A percentile compares a stretch with the other conserved stretches of the same genome.
Conservation (phyloP, 2,797 vertebrate species). For the Microctenopoma steveboyesi region DNA sequence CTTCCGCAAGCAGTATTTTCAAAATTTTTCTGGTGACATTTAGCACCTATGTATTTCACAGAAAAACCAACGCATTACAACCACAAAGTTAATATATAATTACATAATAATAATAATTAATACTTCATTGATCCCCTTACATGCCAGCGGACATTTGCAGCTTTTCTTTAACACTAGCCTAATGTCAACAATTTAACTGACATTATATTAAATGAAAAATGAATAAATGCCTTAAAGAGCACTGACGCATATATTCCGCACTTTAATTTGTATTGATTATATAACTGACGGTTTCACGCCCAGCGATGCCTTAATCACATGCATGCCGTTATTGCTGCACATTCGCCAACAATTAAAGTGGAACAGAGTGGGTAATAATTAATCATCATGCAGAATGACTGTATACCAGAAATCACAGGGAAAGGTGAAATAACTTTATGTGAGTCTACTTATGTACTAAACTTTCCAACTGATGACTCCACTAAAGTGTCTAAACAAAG, state of each 20-base stretch:
- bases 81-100: not conserved
- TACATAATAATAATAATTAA: too few relatives aligned
- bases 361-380: constrained; percentile 64
- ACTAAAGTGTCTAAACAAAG: constrained; percentile 63
- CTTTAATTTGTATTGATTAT: constrained; percentile 42
- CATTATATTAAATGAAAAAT: constrained; percentile 13
- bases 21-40: not conserved
- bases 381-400: constrained; percentile 41
- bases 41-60: not conserved
- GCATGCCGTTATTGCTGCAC: constrained; percentile 58
- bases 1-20: not conserved
- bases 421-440: constrained; percentile 42
- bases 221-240: constrained; percentile 21
- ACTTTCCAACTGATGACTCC: constrained; percentile 72
- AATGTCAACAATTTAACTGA: constrained; percentile 5
- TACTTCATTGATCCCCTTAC: too few relatives aligned
- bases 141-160: not conserved
- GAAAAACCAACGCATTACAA: not conserved
- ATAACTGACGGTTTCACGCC: constrained; percentile 55
- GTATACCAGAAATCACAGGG: constrained; percentile 41
- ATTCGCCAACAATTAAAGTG: constrained; percentile 61
- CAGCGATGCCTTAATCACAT: constrained; percentile 59
- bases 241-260: constrained; percentile 35
- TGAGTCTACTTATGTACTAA: constrained; percentile 38
- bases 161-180: constrained; percentile 1